Base-by-base conservation (phyloP, 2,888 invertebrate genomes). In the Odontomyia ornata region DNA sequence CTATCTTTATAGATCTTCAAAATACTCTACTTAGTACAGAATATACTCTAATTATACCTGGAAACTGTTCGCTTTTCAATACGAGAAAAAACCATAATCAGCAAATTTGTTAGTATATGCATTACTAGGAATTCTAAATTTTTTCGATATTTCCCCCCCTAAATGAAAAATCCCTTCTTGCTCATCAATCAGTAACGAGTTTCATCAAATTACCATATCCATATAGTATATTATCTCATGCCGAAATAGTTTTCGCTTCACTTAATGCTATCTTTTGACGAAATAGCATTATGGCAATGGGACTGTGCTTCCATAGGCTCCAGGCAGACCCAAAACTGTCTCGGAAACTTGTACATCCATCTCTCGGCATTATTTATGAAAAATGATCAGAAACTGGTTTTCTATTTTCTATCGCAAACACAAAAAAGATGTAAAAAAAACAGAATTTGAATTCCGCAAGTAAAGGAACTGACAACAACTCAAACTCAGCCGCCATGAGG, bases 391-490 rank as follows among this genome's bases (percentile, higher is more conserved):
- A 36, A 57, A 57, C 43, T 57, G 21, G 25, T 30, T 73, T 60
- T 47, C 73, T 57, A 73, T 73, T 73, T 73, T 69, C 46, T 73
- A 23, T 73, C 28, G 18, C 18, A 25, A 71, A 43, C 23, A 73
- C 57, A 73, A 13, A 56, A n/a, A 36, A 36, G 5, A 36, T 36
- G 36, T 5, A 36, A 36, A 36, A 36, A 36, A 36, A 36, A 36
- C 36, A 13, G 30, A 72, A 56, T 18, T 18, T 30, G 36, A 73
- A 57, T 30, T 73, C 57, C 57, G 36, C 7, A 36, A 73, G 43
- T 57, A 25, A 57, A 73, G 73, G 23, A 73, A 57, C 73, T 73
- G 36, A 73, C 73, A 73, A 57, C 56, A 72, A 60, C 73, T 27
- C 57, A 73, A 73, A 73, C 57, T 60, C 27, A 21, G 36, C 57